Evolutionary conservation across 2,888 invertebrate genomes (phyloP).

Genomic region (Papilio gigon): DNA sequence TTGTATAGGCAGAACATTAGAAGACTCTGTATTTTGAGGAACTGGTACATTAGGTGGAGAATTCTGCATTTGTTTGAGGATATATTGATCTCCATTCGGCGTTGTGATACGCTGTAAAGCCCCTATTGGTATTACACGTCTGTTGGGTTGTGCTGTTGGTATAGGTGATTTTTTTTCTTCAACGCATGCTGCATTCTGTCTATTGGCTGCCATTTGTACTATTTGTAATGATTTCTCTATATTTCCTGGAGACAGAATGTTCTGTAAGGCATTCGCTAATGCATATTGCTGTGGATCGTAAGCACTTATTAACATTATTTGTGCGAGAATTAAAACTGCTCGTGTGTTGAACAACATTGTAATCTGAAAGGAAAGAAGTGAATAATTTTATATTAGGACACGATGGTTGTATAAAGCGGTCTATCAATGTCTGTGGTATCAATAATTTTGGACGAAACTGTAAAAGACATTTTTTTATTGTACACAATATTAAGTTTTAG

Average conservation of each 20-base stretch:
- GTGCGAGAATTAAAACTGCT: conserved; percentile 1
- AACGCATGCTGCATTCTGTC: conserved; percentile 25
- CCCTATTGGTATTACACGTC: conserved; percentile 19
- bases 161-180: conserved; percentile 39
- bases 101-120: conserved; percentile 3
- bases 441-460: no score
- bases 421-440: no score
- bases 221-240: conserved; percentile 50
- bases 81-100: not conserved
- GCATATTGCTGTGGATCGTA: conserved; percentile 41
- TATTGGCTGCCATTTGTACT: conserved; percentile 43
- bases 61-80: conserved; percentile 15
- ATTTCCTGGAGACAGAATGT: conserved; percentile 52
- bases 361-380: conserved; percentile 36
- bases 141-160: not conserved
- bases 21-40: conserved; percentile 18
- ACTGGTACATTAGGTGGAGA: conserved; percentile 13
- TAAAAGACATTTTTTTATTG: no score
- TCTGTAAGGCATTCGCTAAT: conserved; percentile 49
- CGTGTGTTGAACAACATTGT: conserved; percentile 28
- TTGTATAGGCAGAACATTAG: conserved; percentile 18
- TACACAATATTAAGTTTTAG: no score
- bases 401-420: no score
- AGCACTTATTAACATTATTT: conserved; percentile 34
- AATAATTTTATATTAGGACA: not conserved